phyloP scores from a whole-genome alignment of 2,113 vertebrate species.

The Chunga burmeisteri region DNA sequence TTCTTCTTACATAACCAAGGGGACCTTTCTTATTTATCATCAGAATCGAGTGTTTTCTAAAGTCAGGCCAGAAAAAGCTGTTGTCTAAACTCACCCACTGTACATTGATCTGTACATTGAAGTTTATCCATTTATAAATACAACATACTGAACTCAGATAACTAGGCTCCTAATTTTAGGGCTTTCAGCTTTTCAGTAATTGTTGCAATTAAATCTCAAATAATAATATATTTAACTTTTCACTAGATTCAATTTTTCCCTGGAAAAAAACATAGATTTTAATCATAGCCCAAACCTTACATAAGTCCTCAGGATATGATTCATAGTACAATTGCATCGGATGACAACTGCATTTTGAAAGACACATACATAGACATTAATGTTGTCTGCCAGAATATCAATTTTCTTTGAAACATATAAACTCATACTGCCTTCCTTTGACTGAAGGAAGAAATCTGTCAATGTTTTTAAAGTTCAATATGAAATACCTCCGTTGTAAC shows the following conservation, averaged over 20 bases:
- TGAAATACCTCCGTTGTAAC: not conserved
- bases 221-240: not conserved
- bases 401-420: constrained; percentile 4
- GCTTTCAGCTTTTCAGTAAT: not conserved
- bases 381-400: constrained; percentile 44
- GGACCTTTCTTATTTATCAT: not conserved
- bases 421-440: not conserved
- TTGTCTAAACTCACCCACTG: not conserved
- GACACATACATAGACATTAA: not conserved
- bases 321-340: not conserved
- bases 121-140: not conserved
- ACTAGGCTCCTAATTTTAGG: not conserved
- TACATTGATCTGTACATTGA: not conserved
- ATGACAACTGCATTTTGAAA: constrained; percentile 25
- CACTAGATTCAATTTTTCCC: not conserved
- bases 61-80: not conserved
- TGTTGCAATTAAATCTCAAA: not conserved
- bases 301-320: constrained; percentile 10
- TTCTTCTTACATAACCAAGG: constrained; percentile 34
- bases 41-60: not conserved
- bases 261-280: not conserved
- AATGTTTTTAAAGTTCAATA: not conserved
- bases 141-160: not conserved
- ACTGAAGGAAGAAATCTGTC: constrained; percentile 46
- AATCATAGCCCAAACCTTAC: not conserved